A percentile compares a stretch with the other conserved stretches of the same genome.
Conservation (phyloP, 2,888 invertebrate species). For the Hirtodrosophila cameraria region DNA sequence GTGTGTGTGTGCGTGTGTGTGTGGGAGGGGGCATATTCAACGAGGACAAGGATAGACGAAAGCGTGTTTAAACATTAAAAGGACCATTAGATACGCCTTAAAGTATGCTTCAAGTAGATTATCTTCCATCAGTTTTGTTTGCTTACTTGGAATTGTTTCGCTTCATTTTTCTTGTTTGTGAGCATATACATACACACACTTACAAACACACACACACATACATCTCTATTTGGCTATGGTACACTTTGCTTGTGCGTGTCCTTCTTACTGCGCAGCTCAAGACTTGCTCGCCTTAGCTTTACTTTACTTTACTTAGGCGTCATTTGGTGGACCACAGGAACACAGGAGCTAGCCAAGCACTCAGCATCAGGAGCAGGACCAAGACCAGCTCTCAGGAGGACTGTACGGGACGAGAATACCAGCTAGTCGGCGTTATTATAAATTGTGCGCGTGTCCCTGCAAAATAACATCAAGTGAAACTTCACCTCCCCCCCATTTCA, state of each 20-base stretch:
- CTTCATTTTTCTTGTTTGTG: constrained; percentile 77
- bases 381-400: constrained; percentile 12
- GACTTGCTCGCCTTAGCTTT: constrained; percentile 38
- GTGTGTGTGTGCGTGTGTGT: not conserved
- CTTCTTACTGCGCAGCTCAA: constrained; percentile 42
- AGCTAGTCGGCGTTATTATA: constrained; percentile 67
- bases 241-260: constrained; percentile 30
- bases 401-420: constrained; percentile 2
- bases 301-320: constrained; percentile 32
- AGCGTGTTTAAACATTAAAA: constrained; percentile 82
- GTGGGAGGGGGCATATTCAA: constrained; percentile 13
- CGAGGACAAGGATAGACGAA: constrained; percentile 63
- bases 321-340: constrained; percentile 32
- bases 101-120: constrained; percentile 83
- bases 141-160: constrained; percentile 80
- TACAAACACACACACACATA: constrained; percentile 27
- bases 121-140: constrained; percentile 81
- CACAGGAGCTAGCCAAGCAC: constrained; percentile 3
- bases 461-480: constrained; percentile 76
- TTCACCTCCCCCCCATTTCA: constrained; percentile 19
- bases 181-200: constrained; percentile 56
- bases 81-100: constrained; percentile 83
- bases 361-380: constrained; percentile 6
- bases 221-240: constrained; percentile 41
- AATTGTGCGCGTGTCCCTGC: constrained; percentile 79